phyloP scores from a whole-genome alignment of 2,113 vertebrate genomes.

The Zootoca vivipara region DNA sequence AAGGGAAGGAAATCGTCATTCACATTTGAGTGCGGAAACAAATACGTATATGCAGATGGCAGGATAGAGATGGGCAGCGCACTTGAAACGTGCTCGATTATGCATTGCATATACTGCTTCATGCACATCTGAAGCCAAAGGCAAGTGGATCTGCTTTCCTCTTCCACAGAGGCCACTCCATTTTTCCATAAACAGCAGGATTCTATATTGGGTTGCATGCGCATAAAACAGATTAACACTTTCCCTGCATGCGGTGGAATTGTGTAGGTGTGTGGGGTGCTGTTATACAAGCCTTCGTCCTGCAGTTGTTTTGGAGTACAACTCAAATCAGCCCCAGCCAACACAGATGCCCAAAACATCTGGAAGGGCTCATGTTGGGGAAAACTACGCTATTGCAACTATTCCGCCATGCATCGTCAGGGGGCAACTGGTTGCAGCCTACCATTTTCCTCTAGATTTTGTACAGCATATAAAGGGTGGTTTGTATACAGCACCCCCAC shows the following conservation, averaged over 20 bases:
- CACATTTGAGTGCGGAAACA: not conserved
- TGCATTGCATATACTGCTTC: not conserved
- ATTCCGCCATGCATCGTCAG: not conserved
- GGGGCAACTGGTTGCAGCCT: too few relatives aligned
- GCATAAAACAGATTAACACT: not conserved
- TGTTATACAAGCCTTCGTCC: too few relatives aligned
- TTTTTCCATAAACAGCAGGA: not conserved
- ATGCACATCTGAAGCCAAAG: not conserved
- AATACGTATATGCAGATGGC: not conserved
- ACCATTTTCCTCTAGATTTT: not conserved
- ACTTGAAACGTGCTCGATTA: not conserved
- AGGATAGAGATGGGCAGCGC: not conserved
- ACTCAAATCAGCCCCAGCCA: too few relatives aligned
- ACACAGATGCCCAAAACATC: too few relatives aligned
- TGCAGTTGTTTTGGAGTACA: too few relatives aligned
- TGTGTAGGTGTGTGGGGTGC: not conserved
- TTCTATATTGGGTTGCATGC: not conserved
- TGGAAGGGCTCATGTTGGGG: not conserved
- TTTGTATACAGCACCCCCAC: not conserved
- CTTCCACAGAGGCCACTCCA: not conserved
- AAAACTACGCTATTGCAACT: not conserved
- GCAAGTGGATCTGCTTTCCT: not conserved
- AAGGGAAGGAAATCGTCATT: not conserved
- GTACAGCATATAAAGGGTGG: not conserved
- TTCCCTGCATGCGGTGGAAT: not conserved